These are phyloP conservation scores for Pollimyrus isidori DNA, from an alignment of 2,113 vertebrate genomes.

Conservation along the genomic window DNA sequence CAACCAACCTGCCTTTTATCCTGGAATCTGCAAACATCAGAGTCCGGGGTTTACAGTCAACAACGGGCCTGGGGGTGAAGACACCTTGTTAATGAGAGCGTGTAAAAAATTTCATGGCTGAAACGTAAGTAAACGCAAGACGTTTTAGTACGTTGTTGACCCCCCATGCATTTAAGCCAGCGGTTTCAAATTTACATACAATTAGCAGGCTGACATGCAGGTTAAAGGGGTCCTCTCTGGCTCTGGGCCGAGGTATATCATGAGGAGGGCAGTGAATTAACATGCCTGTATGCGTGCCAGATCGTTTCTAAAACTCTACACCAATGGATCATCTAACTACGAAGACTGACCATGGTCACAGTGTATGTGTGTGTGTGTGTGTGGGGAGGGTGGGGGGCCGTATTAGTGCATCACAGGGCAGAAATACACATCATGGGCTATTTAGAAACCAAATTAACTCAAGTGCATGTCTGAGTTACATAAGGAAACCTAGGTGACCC, in stretches of 20 bases:
- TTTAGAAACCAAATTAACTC: not conserved
- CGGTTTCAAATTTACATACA: not conserved
- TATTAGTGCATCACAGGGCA: not conserved
- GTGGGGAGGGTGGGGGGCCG: no score
- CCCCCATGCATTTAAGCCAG: not conserved
- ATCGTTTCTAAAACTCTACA: not conserved
- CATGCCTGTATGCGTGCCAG: not conserved
- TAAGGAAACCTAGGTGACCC: not conserved
- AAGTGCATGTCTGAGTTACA: not conserved
- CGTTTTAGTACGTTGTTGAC: not conserved
- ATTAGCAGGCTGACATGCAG: not conserved
- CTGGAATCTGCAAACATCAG: not conserved
- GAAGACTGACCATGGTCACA: not conserved
- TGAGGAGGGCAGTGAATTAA: not conserved
- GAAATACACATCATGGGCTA: not conserved
- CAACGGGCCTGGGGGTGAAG: not conserved
- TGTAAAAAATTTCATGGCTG: not conserved
- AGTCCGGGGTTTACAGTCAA: not conserved
- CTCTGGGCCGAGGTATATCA: not conserved
- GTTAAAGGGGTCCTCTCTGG: not conserved
- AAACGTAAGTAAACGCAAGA: not conserved
- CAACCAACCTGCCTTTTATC: not conserved
- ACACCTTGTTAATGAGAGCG: not conserved
- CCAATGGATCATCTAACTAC: not conserved
- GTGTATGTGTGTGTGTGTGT: not conserved